Base-by-base conservation (phyloP, 2,888 invertebrate species). In the Drosophila rellima region DNA sequence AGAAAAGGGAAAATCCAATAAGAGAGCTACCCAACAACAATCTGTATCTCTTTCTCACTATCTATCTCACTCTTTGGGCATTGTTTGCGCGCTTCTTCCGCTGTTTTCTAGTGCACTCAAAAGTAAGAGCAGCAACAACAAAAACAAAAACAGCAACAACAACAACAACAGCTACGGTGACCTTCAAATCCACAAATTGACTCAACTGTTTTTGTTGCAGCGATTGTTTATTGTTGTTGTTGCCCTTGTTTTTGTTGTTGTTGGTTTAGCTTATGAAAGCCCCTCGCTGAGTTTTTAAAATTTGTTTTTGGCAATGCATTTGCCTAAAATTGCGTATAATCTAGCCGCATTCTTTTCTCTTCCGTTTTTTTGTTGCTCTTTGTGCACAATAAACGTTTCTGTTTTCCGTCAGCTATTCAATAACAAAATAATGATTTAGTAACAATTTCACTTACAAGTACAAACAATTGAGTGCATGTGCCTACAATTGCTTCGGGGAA, bases 121-220 rank as follows among this genome's bases (percentile, higher is more conserved):
- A 44, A 78, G 77, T 57, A 76, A 68, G 65, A 57, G 50, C 31
- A 57, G 15, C 42, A 52, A 7, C 15, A 55, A 15, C 45, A 47
- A 42, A 31, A 52, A 37, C 40, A 40, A 50, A 15, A 33, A 29
- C 29, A 31, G 6, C 31, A 51, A 26, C 31, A 40, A 54, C 42
- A 26, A 26, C 26, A 26, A 26, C 26, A 26, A 26, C 26, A 7
- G 26, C 39, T 55, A 54, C 61, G 23, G 33, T 72, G 67, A 83
- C 85, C 86, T 80, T 83, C 78, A 83, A 78, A 78, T 78, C 57
- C 76, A 54, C 70, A 80, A 88, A 84, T 88, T 85, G 72, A 84
- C 72, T 88, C 62, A 80, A 82, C 63, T 74, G 35, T 57, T 78
- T 50, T 59, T 71, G 65, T 63, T 63, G 20, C 23, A 48, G 63